Percentiles rank a stretch among this genome's conserved stretches.
Conservation (phyloP, 1,140 invertebrate species). For the Formica exsecta region DNA sequence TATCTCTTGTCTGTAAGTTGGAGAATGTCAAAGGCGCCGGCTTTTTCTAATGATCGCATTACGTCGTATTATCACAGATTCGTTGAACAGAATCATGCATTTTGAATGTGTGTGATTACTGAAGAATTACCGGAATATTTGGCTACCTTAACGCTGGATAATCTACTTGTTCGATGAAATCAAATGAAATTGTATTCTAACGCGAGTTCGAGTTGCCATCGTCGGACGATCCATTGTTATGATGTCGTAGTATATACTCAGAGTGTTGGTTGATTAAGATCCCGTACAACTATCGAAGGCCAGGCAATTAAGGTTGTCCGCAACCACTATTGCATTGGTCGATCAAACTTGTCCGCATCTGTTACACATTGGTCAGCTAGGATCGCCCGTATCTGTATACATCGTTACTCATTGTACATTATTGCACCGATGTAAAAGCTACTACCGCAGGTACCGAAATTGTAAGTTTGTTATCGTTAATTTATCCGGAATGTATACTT, state of each 20-base stretch:
- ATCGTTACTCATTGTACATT: conserved; percentile 36
- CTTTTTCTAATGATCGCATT: conserved; percentile 48
- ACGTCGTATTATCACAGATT: conserved; percentile 48
- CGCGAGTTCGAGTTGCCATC: conserved; percentile 25
- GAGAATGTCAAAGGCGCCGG: conserved; percentile 43
- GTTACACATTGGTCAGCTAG: conserved; percentile 19
- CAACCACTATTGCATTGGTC: conserved; percentile 31
- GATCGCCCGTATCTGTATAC: background rate
- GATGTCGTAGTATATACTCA: conserved; percentile 28
- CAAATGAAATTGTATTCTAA: conserved; percentile 30
- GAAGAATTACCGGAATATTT: conserved; percentile 48
- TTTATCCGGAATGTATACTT: background rate
- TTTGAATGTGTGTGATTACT: conserved; percentile 24
- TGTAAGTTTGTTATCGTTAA: background rate
- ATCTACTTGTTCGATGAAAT: conserved; percentile 22
- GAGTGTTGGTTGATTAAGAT: conserved; percentile 51
- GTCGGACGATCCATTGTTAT: conserved; percentile 31
- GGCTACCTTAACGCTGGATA: conserved; percentile 2
- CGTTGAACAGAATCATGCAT: conserved; percentile 44
- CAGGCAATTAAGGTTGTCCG: conserved; percentile 53
- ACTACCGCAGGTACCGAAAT: background rate
- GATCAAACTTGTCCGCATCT: conserved; percentile 44
- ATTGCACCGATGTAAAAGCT: background rate
- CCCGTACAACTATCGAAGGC: conserved; percentile 17
- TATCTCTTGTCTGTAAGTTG: conserved; percentile 40